Conservation (phyloP, 2,113 vertebrate species). For the Mesocricetus auratus region DNA sequence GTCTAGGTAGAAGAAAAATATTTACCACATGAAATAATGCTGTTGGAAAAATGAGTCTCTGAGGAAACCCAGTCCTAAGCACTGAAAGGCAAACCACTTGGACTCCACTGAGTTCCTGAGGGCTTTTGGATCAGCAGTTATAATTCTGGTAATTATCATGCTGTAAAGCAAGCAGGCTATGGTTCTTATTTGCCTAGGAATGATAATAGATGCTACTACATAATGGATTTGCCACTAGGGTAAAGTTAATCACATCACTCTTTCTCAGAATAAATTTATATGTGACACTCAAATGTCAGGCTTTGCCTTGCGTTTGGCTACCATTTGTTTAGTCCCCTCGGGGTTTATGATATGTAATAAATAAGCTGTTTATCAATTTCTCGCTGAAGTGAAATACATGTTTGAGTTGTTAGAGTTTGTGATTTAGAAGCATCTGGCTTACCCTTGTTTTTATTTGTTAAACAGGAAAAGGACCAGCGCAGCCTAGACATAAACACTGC, state of each 20-base stretch:
- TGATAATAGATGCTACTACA: background rate
- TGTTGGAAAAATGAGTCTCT: conserved; percentile 34
- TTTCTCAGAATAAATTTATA: background rate
- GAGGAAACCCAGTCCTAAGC: conserved; percentile 57
- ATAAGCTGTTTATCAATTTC: conserved; percentile 52
- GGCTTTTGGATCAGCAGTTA: conserved; percentile 22
- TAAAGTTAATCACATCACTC: background rate
- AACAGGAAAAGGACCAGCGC: conserved; percentile 99
- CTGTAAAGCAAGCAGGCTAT: conserved; percentile 24
- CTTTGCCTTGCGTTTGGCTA: background rate
- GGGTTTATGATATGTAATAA: conserved; percentile 47
- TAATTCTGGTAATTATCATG: conserved; percentile 31
- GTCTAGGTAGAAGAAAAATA: conserved; percentile 35
- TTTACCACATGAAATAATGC: conserved; percentile 5
- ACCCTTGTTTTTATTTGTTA: conserved; percentile 79
- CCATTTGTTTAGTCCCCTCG: background rate
- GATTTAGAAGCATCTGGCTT: conserved; percentile 65
- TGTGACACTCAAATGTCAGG: background rate
- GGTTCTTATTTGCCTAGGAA: conserved; percentile 48
- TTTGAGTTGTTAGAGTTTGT: conserved; percentile 65
- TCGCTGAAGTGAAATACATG: conserved; percentile 53
- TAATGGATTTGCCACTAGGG: background rate
- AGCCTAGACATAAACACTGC: conserved; percentile 99
- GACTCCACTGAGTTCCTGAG: background rate
- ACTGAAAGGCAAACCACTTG: conserved; percentile 21